Conservation (phyloP, 2,797 vertebrate species). For the Danio aesculapii region DNA sequence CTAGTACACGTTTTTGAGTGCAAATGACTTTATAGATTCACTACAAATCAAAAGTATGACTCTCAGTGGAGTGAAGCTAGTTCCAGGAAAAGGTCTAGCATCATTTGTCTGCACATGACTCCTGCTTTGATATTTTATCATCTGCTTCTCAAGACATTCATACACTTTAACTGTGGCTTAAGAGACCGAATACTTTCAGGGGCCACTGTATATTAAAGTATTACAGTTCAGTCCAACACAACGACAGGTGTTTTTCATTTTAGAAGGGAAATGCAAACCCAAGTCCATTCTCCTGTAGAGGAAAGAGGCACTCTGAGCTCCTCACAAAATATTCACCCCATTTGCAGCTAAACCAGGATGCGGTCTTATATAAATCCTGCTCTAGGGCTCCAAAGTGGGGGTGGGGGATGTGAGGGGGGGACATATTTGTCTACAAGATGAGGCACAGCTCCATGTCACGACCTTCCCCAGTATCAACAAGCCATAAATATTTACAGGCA, state of each 20-base stretch:
- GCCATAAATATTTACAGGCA: constrained; percentile 79
- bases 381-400: constrained; percentile 42
- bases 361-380: constrained; percentile 46
- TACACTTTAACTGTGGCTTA: not conserved
- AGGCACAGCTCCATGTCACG: constrained; percentile 71
- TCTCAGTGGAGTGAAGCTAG: not conserved
- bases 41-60: not conserved
- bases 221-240: not conserved
- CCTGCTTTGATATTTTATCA: not conserved
- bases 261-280: not conserved
- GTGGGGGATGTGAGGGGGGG: constrained; percentile 3
- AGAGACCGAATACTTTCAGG: not conserved
- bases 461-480: constrained; percentile 79
- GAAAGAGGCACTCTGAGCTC: constrained; percentile 11
- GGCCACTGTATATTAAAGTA: not conserved
- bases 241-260: not conserved
- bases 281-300: constrained; percentile 3
- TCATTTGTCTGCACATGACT: not conserved
- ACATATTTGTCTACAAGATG: constrained; percentile 65
- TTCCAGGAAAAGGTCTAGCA: not conserved
- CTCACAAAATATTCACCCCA: constrained; percentile 23
- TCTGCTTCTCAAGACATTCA: not conserved
- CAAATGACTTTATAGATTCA: not conserved
- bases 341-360: constrained; percentile 34
- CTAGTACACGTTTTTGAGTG: not conserved